Evolutionary conservation across 2,888 invertebrate species (phyloP), one percentile per base, ranked within the genome.

Genomic region (Drosophila monieri): DNA sequence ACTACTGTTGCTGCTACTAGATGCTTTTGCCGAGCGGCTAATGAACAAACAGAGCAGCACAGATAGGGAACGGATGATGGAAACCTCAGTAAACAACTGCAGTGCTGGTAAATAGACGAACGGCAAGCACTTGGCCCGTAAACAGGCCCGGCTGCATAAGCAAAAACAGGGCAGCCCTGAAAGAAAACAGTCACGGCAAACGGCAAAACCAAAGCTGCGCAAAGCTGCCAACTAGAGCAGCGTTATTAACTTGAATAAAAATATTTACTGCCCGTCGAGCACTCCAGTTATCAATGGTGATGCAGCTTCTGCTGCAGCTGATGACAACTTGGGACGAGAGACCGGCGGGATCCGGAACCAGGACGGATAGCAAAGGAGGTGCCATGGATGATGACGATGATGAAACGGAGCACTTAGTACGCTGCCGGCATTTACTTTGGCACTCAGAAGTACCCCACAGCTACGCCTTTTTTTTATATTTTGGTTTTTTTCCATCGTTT

Each of bases 211-310:
- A 69, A 65, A 79, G 66, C 56, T 70, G 56, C 56, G 54, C 69
- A 69, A 65, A 79, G 66, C 58, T 70, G 53, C 56, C 59, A 58
- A 70, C 64, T 64, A 77, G 64, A 78, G 74, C 72, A 60, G 73
- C 79, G 79, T 86, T 84, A 84, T 84, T 84, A 86, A 84, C 83
- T 86, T 76, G 81, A 84, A 84, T 78, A 85, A 84, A 86, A 84
- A 84, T 84, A 84, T 84, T 84, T 84, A 85, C 84, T 81, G 78
- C 60, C 66, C 73, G 70, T 78, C 80, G 71, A 80, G 67, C 37
- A 58, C 54, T 64, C 59, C 58, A 73, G 85, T 65, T 78, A 85
- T 75, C 73, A 73, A 69, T 77, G 78, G 69, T 52, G 53, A 52
- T 61, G 64, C 59, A 52, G 71, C 72, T 35, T 60, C 51, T 21